Base-by-base conservation (phyloP, 2,888 invertebrate genomes). In the Brenthis ino region DNA sequence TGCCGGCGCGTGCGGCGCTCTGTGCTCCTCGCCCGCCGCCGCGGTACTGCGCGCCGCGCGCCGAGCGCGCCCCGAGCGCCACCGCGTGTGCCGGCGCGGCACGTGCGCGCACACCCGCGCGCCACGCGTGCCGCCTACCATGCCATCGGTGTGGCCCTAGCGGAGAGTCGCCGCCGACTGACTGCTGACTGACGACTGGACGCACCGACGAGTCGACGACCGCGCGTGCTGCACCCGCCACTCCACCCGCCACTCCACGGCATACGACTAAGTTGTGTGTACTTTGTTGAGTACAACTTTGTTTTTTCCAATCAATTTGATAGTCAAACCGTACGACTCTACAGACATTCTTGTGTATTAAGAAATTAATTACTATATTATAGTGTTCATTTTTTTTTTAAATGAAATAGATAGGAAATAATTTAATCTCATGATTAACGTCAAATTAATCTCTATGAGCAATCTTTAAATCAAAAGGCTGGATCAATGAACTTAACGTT, bases 161-260 rank as follows among this genome's bases (percentile, higher is more conserved):
- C 86, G 85, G 85, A 82, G 84, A 83, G 82, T 82, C 85, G 86
- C 76, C 86, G 87, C 87, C 84, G 87, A 88, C 89, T 88, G 86
- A 77, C 76, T 71, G 87, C 86, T 84, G 87, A 88, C 89, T 88
- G 86, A 77, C 75, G 71, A 67, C 68, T 64, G 77, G 82, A 80
- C 81, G 88, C 78, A 75, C 71, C 74, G 74, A 71, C 68, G 74
- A 75, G 77, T 78, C 78, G 78, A 71, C 79, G 79, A 78, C 78
- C 76, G 70, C 72, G 73, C 75, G 68, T 64, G 65, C 37, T 76
- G 75, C 28, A 16, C 37, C 56, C 63, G 64, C 58, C 43, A 11
- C 50, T 11, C 57, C 57, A 12, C 60, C 56, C 63, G 61, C 58
- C 43, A 11, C 50, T 11, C 57, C 57, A 12, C 60, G 60, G 28